phyloP scores from a whole-genome alignment of 2,113 vertebrate species.

The Phrynocephalus versicolor region DNA sequence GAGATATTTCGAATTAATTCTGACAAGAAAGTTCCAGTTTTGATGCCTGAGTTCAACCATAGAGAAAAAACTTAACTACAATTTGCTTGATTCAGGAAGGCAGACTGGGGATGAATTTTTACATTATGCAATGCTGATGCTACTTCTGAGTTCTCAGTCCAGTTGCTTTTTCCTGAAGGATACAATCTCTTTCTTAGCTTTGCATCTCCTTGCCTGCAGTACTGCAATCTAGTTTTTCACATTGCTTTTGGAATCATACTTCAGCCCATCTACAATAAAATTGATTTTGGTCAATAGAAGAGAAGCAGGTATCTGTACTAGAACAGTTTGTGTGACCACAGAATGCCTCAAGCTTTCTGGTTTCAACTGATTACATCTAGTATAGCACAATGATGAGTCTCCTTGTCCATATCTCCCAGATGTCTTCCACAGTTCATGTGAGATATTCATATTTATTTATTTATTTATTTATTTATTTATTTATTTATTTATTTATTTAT shows the following conservation, averaged over 20 bases:
- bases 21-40: conserved; percentile 7
- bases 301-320: background rate
- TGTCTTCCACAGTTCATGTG: background rate
- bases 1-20: conserved; percentile 13
- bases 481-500: background rate
- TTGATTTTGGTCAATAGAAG: background rate
- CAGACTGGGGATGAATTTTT: background rate
- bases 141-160: background rate
- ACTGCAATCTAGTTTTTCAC: background rate
- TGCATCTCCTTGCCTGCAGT: background rate
- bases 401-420: background rate
- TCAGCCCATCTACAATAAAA: background rate
- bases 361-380: background rate
- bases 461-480: background rate
- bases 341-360: background rate
- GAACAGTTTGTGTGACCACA: background rate
- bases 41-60: conserved; percentile 13
- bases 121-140: background rate
- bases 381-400: background rate
- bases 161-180: background rate
- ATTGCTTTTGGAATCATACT: background rate
- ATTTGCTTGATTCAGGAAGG: background rate
- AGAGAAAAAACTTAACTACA: conserved; percentile 18
- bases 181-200: background rate
- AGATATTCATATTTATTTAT: background rate